A percentile compares a stretch with the other conserved stretches of the same genome.
phyloP scores from a whole-genome alignment of 2,113 vertebrate genomes.

The Capreolus pygargus region DNA sequence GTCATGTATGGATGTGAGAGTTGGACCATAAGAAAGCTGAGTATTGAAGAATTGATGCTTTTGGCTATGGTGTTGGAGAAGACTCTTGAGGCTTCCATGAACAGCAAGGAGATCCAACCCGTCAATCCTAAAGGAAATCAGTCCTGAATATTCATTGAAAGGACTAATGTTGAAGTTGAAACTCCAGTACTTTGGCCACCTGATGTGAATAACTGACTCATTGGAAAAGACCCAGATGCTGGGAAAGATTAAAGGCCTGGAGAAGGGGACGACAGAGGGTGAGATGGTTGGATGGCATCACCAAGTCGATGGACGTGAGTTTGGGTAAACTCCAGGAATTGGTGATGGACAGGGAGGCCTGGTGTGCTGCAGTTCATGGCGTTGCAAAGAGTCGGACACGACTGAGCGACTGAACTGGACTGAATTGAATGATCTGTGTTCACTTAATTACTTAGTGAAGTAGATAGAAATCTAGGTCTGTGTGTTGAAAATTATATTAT shows the following conservation, averaged over 20 bases:
- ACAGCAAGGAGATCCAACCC: not conserved
- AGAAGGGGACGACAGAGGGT: not conserved
- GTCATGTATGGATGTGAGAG: not conserved
- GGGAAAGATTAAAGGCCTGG: not conserved
- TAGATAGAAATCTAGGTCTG: not conserved
- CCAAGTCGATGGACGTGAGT: not conserved
- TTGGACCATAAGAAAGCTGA: not conserved
- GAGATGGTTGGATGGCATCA: not conserved
- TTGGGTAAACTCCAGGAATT: not conserved
- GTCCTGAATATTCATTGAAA: not conserved
- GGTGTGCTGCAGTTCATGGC: not conserved
- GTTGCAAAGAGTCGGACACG: not conserved
- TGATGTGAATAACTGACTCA: not conserved
- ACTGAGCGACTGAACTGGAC: not conserved
- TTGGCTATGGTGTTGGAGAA: not conserved
- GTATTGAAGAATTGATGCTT: not conserved
- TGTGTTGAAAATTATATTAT: not conserved
- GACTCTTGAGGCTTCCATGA: not conserved
- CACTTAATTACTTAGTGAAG: not conserved
- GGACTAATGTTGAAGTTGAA: not conserved
- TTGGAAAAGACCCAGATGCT: not conserved
- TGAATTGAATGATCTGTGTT: not conserved
- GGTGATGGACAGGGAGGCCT: not conserved
- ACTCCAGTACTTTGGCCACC: not conserved
- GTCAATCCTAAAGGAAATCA: not conserved